Base-by-base conservation (phyloP, 2,888 invertebrate species). In the Gari tellinella region DNA sequence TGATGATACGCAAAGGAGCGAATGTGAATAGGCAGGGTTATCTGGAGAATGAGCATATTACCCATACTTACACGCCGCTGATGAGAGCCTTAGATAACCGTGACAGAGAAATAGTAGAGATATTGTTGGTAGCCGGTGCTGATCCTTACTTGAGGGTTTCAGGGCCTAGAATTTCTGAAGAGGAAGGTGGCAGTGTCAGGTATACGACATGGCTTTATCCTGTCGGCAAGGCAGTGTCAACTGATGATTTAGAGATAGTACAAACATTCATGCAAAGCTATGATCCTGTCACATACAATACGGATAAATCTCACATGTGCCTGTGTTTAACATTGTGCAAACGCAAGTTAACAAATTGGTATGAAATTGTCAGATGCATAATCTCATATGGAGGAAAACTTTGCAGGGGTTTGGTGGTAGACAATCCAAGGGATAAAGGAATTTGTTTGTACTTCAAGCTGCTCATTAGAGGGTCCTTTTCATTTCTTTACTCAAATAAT, bases 121-220 rank as follows among this genome's bases (percentile, higher is more conserved):
- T 72, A 17, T 49, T 77, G 4, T 31, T 68, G 25, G 62, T 46
- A 17, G 43, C 64, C 43, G 65, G 68, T n/a, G 68, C 76, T 12
- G 23, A 65, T 38, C 51, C 53, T 12, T 52, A 72, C 10, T 37
- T 46, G 12, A 57, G 52, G 17, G 53, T 68, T 23, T 41, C 65
- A 12, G 76, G 72, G 3, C 61, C 67, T 5, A 48, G 48, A 45
- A 15, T 43, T n/a, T 14, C 17, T 5, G 68, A 77, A 25, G 76
- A 72, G 43, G 72, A 77, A 53, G 76, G 76, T 2, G 72, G 65
- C 7, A 56, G 52, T 14, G 31, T 61, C 1, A 45, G 43, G 14
- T 72, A 69, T 19, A 21, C 26, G 0, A 56, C 25, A 19, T 49
- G 25, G 23, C 19, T 56, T n/a, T 60, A 55, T 55, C 69, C 69